phyloP scores from a whole-genome alignment of 2,797 vertebrate genomes.

The Lerista edwardsae region DNA sequence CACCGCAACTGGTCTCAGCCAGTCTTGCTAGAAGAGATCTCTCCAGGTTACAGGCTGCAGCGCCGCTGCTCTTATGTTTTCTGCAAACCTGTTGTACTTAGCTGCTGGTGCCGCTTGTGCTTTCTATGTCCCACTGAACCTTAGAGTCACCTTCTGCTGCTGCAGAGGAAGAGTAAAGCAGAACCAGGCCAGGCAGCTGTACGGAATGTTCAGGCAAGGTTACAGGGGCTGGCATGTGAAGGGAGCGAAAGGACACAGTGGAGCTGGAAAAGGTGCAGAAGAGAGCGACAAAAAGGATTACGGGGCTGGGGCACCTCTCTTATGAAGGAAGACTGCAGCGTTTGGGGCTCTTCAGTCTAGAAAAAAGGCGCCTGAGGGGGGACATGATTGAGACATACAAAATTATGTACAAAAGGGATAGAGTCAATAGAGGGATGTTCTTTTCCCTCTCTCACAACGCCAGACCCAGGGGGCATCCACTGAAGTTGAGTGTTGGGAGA shows the following conservation, averaged over 20 bases:
- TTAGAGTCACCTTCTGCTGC: background rate
- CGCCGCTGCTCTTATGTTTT: background rate
- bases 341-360: too few relatives aligned
- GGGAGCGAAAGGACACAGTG: background rate
- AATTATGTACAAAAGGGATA: too few relatives aligned
- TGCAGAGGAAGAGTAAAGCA: background rate
- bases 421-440: too few relatives aligned
- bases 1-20: constrained; percentile 9
- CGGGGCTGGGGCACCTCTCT: too few relatives aligned
- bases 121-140: background rate
- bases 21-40: background rate
- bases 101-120: background rate
- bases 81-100: background rate
- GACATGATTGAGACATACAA: too few relatives aligned
- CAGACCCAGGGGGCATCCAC: too few relatives aligned
- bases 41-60: background rate
- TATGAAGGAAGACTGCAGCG: too few relatives aligned
- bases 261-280: too few relatives aligned
- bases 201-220: background rate
- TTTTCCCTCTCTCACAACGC: too few relatives aligned
- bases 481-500: too few relatives aligned
- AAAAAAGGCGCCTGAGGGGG: too few relatives aligned
- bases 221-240: background rate
- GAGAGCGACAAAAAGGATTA: too few relatives aligned
- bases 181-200: background rate